A percentile compares a stretch with the other conserved stretches of the same genome.
Evolutionary conservation across 2,113 vertebrate species (phyloP).

Genomic region (Syrmaticus mikado): DNA sequence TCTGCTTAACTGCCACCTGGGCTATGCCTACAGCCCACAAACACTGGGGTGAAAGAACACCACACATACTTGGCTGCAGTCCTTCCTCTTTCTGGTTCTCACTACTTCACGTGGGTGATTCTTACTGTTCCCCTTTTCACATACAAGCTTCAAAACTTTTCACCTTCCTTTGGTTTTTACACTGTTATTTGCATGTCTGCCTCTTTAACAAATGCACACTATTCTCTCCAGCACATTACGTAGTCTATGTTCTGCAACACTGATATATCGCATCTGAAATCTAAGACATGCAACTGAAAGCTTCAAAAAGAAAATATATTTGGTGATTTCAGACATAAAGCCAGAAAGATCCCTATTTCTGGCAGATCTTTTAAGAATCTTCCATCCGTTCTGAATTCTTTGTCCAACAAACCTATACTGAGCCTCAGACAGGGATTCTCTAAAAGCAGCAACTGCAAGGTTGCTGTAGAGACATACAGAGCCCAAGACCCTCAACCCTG

Average conservation of each 20-base stretch:
- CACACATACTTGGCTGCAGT: neutral
- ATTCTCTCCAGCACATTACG: neutral
- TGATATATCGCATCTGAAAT: neutral
- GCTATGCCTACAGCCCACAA: neutral
- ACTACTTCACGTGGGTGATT: neutral
- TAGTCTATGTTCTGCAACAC: neutral
- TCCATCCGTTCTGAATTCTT: neutral
- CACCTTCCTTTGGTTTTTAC: neutral
- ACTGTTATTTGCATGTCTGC: neutral
- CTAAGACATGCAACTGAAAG: neutral
- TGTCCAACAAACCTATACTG: neutral
- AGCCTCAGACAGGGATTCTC: neutral
- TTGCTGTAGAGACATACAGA: neutral
- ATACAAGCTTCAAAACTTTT: neutral
- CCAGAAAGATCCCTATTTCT: neutral
- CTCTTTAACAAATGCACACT: neutral
- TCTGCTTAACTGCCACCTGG: neutral
- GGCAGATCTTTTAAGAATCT: neutral
- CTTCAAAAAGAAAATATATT: neutral
- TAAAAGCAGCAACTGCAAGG: neutral
- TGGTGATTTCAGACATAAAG: neutral
- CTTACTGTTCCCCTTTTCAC: neutral
- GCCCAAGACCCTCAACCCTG: neutral
- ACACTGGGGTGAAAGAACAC: accelerated
- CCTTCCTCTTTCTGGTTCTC: neutral